phyloP scores from a whole-genome alignment of 2,797 vertebrate species.

The Danionella dracula region DNA sequence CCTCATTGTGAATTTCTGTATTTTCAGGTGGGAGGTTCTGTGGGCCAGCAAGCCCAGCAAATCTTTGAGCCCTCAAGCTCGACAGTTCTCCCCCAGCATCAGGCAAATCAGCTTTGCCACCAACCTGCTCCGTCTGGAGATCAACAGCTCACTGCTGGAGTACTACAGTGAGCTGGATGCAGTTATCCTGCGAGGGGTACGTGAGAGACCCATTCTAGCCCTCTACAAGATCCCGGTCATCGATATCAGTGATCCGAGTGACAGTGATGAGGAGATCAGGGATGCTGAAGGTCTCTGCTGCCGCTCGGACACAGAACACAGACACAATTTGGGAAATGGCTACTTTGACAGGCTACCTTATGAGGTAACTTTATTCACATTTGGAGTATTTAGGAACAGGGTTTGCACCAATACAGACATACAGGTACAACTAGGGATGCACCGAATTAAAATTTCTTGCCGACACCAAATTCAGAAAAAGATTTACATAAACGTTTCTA shows the following conservation, averaged over 20 bases:
- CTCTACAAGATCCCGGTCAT: constrained; percentile 83
- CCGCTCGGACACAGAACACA: constrained; percentile 69
- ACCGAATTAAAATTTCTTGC: too few species aligned
- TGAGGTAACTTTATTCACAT: too few species aligned
- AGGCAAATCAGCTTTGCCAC: constrained; percentile 92
- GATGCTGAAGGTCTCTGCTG: constrained; percentile 64
- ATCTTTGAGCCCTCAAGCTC: constrained; percentile 83
- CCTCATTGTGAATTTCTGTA: not conserved
- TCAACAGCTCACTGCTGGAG: constrained; percentile 91
- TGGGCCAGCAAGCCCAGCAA: constrained; percentile 89
- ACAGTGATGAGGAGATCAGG: constrained; percentile 83
- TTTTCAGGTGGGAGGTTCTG: constrained; percentile 86
- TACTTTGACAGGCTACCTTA: constrained; percentile 97
- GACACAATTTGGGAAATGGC: constrained; percentile 80
- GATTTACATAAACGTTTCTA: too few species aligned
- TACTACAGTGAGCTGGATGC: constrained; percentile 98
- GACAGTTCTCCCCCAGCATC: constrained; percentile 91
- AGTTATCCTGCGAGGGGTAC: constrained; percentile 86
- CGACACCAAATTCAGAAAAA: too few species aligned
- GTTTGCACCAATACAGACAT: too few species aligned
- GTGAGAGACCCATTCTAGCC: constrained; percentile 84
- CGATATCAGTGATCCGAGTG: constrained; percentile 85
- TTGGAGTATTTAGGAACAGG: too few species aligned
- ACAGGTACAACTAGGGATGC: too few species aligned
- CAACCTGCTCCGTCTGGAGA: constrained; percentile 92